phyloP scores from a whole-genome alignment of 2,888 invertebrate genomes.

The Torymus aiolomorphi region DNA sequence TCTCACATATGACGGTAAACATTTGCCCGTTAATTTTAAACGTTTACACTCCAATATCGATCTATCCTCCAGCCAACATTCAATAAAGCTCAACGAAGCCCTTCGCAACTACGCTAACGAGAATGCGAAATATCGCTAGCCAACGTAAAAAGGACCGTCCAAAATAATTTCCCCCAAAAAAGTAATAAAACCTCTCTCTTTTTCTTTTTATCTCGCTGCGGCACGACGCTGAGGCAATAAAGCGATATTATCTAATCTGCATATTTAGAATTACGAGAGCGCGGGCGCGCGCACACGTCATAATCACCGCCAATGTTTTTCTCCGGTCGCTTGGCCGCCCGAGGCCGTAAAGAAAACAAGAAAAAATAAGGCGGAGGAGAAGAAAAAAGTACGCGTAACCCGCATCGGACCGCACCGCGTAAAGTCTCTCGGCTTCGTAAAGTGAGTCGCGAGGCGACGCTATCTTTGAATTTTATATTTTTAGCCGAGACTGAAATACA shows the following conservation, averaged over 20 bases:
- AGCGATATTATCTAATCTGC: constrained; percentile 27
- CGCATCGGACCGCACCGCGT: neutral
- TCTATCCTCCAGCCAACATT: too few relatives aligned
- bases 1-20: too few relatives aligned
- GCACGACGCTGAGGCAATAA: neutral
- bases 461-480: constrained; percentile 36
- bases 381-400: neutral
- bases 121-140: too few relatives aligned
- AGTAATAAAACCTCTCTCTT: neutral
- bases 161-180: constrained; percentile 22
- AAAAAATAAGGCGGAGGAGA: neutral
- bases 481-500: constrained; percentile 7
- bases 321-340: neutral
- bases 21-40: too few relatives aligned
- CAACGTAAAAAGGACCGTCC: neutral
- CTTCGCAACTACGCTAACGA: too few relatives aligned
- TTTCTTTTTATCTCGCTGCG: too few relatives aligned
- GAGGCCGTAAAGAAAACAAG: neutral
- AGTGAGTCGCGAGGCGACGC: neutral
- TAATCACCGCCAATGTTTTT: constrained; percentile 25
- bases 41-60: too few relatives aligned
- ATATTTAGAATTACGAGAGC: constrained; percentile 13
- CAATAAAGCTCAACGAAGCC: too few relatives aligned
- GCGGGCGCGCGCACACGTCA: neutral
- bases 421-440: too few relatives aligned